These are phyloP conservation scores for Hemiscyllium ocellatum DNA, from an alignment of 2,113 vertebrate genomes.

Conservation along the genomic window DNA sequence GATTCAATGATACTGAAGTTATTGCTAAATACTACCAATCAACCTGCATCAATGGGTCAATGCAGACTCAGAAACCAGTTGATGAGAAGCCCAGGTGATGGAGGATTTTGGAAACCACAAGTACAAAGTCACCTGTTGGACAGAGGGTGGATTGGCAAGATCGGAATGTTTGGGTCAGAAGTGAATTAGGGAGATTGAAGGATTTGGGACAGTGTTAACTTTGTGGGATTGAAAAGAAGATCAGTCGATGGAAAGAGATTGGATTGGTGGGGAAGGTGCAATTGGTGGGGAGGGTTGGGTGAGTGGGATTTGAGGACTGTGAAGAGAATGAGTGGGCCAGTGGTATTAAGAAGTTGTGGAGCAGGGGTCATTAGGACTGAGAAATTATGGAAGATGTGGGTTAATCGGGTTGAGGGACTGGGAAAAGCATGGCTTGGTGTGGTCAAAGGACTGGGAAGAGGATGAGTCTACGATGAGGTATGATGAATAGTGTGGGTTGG, in stretches of 20 bases:
- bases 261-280: neutral
- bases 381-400: neutral
- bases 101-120: neutral
- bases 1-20: neutral
- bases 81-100: neutral
- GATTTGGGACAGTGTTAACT: neutral
- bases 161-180: neutral
- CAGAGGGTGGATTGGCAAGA: too few relatives aligned
- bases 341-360: neutral
- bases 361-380: neutral
- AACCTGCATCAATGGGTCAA: neutral
- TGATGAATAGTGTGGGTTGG: too few relatives aligned
- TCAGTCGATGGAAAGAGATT: too few relatives aligned
- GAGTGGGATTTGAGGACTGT: neutral
- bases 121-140: neutral
- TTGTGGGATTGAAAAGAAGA: too few relatives aligned
- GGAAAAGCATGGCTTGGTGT: neutral
- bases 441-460: too few relatives aligned
- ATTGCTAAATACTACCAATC: neutral
- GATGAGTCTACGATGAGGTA: too few relatives aligned
- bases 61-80: neutral
- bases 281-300: neutral
- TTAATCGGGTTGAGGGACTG: neutral
- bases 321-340: neutral
- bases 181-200: neutral